Base-by-base conservation (phyloP, 1,140 invertebrate species). In the Penaeus indicus region DNA sequence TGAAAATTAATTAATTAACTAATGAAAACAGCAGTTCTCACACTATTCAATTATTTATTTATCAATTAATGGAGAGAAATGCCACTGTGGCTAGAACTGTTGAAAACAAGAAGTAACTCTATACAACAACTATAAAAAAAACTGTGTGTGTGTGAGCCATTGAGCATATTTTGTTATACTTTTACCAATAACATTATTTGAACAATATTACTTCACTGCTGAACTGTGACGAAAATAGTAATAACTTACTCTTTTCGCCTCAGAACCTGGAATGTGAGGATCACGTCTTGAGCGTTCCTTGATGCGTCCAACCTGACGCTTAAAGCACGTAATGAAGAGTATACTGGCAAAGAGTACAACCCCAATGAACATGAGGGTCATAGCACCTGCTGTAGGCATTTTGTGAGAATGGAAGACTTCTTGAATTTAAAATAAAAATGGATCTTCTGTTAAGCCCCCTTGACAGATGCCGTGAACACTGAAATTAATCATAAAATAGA, bases 311-410 rank as follows among this genome's bases (percentile, higher is more conserved):
- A 88, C 86, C 60, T 88, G 86, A 62, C 86, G 72, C 32, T 88
- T 88, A 27, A 88, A 83, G 32, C 86, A 88, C 7, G 86, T 88
- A 11, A 88, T 79, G 75, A 88, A 82, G 7, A 88, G 67, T 32
- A 88, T 82, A 19, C 82, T 83, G 10, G 86, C 80, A 88, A 88
- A 88, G 80, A 88, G 79, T 61, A 88, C 83, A 18, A 88, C 86
- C 47, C 64, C 86, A 27, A 83, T 88, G 54, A 88, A 88, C 86
- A 88, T 88, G 47, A 88, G 80, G 18, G 86, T 88, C 86, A 88
- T 88, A n/a, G 80, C 86, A n/a, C 80, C 86, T 22, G 80, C 86
- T 47, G 86, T 83, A 38, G 86, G 80, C 86, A 88, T 88, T 69
- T 54, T 54, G 54, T 54, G 54, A 1, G 54, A 8, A 13, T 54